Base-by-base conservation (phyloP, 2,888 invertebrate genomes). In the Leptopilina drosophilae region DNA sequence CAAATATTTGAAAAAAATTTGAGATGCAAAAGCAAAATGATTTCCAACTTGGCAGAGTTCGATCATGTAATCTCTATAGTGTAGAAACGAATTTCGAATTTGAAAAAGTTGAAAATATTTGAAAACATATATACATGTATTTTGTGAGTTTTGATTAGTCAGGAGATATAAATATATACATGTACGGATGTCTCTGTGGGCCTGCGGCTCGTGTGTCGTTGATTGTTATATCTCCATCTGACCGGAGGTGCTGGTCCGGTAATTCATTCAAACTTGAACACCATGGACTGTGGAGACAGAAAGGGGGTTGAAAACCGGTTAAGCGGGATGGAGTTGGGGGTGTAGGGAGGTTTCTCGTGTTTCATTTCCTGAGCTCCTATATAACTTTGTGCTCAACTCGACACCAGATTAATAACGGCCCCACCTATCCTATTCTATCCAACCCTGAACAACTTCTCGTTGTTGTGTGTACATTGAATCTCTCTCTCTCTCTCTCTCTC, bases 351-450 rank as follows among this genome's bases (percentile, higher is more conserved):
- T 86, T 85, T 85, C 87, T 91, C 91, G 91, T 91, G 91, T 91
- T 91, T 91, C 91, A 91, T 91, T 91, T 91, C 91, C 91, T 91
- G 91, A 91, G 91, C 91, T 91, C 91, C 91, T 91, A 91, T 91
- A 91, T 91, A 91, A 91, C 91, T 91, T 91, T 91, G 91, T 91
- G 91, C 91, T 90, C 91, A 91, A 91, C 91, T 91, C 91, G 91
- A 91, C 91, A 91, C 91, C 90, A 91, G 91, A 91, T 91, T 91
- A 91, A 91, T 91, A 91, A 91, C 91, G 87, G 87, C 90, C 90
- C 90, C 89, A 90, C 90, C 89, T 90, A 89, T 90, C 88, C 88
- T 86, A 87, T 89, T 90, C 88, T 88, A 88, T 88, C 87, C 88
- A 86, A 82, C 87, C 85, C 87, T 87, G 88, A 87, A 89, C 88